phyloP scores from a whole-genome alignment of 2,888 invertebrate genomes.

The Troides oblongomaculatus region DNA sequence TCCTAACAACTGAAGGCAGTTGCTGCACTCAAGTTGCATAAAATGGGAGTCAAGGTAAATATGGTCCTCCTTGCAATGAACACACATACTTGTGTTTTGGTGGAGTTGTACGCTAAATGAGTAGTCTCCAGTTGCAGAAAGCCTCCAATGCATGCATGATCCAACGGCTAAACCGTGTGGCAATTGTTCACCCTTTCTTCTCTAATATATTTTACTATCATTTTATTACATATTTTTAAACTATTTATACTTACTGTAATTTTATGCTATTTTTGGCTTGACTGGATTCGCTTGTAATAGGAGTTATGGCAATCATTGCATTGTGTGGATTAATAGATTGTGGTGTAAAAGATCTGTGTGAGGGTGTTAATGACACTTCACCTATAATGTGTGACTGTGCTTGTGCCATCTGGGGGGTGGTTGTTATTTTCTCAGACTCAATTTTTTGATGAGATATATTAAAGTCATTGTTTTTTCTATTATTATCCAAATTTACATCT shows the following conservation, averaged over 20 bases:
- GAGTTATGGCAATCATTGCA: conserved; percentile 74
- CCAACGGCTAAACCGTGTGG: too few relatives aligned
- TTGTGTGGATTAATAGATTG: conserved; percentile 76
- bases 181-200: not conserved
- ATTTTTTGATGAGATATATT: conserved; percentile 12
- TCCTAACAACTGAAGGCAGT: too few relatives aligned
- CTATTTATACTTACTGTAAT: conserved; percentile 73
- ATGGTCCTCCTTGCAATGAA: too few relatives aligned
- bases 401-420: conserved; percentile 24
- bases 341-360: conserved; percentile 63
- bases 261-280: conserved; percentile 82
- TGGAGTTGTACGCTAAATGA: too few relatives aligned
- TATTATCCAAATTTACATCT: conserved; percentile 1
- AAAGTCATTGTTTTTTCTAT: conserved; percentile 4
- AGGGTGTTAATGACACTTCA: conserved; percentile 68
- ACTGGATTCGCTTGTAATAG: conserved; percentile 74
- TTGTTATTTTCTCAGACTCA: conserved; percentile 13
- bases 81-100: too few relatives aligned
- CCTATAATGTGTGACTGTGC: conserved; percentile 50
- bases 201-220: not conserved
- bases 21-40: too few relatives aligned
- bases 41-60: too few relatives aligned
- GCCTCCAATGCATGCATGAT: too few relatives aligned
- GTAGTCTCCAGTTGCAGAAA: too few relatives aligned
- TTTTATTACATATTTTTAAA: not conserved